Evolutionary conservation across 2,888 invertebrate genomes (phyloP), one percentile per base, ranked within the genome.

Genomic region (Aromia moschata): DNA sequence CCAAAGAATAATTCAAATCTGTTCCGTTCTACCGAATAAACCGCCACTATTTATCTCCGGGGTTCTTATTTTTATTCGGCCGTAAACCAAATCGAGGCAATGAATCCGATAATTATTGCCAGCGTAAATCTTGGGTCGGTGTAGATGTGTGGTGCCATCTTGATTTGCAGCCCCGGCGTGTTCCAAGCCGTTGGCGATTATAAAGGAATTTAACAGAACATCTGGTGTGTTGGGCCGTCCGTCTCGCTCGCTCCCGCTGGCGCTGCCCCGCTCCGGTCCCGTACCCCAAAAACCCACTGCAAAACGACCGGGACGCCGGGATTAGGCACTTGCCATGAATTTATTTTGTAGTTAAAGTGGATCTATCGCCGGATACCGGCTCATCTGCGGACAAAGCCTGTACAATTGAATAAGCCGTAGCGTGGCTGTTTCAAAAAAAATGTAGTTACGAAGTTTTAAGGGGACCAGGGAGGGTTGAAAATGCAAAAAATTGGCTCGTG

Each of bases 91-190:
- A 46, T 51, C 53, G 60, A 60, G 62, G 70, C 70, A 72, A 69
- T 68, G 70, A 68, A 64, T 68, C 70, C 68, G 66, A 70, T 73
- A 73, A 71, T 73, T 72, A 71, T 71, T 67, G 68, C 70, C 67
- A 64, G 64, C 67, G 69, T 72, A 70, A 72, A 72, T 72, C 71
- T 65, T 56, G 37, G 54, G 49, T 49, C 57, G 60, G 64, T 54
- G 62, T 58, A 58, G 62, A 47, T 53, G 58, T 54, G 53, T 57
- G 36, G 68, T 69, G 71, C 71, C 70, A 68, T 63, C 69, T 65
- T 68, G 69, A 71, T 71, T 71, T 71, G 71, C 71, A 64, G 70
- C 68, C 46, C 58, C 49, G 58, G 67, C 63, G 66, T 60, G 55
- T 40, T 58, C 58, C 61, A 56, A 61, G 45, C 55, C 55, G 58